Conservation (phyloP, 1,140 invertebrate genomes). For the Orchesella cincta region DNA sequence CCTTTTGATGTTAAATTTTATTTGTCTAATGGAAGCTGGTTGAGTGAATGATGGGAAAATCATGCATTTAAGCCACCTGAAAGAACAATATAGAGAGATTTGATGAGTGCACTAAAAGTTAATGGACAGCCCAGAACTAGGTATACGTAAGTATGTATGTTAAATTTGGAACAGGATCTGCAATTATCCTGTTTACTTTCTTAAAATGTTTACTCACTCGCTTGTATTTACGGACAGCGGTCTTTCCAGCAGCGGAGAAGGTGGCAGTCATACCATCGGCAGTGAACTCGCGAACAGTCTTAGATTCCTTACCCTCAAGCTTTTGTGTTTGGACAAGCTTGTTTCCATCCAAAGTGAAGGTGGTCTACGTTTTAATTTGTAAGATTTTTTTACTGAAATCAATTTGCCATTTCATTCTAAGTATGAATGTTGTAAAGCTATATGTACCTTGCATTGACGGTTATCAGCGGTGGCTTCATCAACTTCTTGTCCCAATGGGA, state of each 20-base stretch:
- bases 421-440: no score
- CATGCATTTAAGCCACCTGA: constrained; percentile 2
- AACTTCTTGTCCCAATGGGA: not conserved
- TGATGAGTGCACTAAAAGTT: not conserved
- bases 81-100: not conserved
- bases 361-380: no score
- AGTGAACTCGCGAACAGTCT: constrained; percentile 43
- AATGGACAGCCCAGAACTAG: not conserved
- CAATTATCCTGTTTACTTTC: constrained; percentile 26
- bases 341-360: constrained; percentile 43
- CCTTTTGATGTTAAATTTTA: no score
- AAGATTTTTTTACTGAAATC: no score
- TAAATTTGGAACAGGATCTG: not conserved
- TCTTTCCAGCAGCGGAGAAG: not conserved
- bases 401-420: no score
- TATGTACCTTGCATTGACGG: constrained; percentile 25
- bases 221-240: constrained; percentile 27
- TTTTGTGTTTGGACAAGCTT: constrained; percentile 41
- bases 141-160: not conserved
- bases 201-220: constrained; percentile 27
- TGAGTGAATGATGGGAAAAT: not conserved
- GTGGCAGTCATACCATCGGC: constrained; percentile 39
- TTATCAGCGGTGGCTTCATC: constrained; percentile 23
- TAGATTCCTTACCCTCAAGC: constrained; percentile 39
- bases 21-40: no score